Evolutionary conservation across 2,888 invertebrate genomes (phyloP).

Genomic region (Acleris cristana): DNA sequence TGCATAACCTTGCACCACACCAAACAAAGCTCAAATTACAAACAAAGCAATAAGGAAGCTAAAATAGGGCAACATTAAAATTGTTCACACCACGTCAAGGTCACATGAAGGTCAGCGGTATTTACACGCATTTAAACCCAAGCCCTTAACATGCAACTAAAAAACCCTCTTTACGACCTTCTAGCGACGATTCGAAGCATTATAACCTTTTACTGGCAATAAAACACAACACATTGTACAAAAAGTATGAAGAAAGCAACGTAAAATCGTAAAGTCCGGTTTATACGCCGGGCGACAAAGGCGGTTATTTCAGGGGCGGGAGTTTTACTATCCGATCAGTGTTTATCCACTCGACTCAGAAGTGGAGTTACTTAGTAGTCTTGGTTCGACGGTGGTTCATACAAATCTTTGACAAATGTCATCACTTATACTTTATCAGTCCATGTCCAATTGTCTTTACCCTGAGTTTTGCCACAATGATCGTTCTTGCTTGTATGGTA

Average conservation of each 20-base stretch:
- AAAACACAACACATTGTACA: slow-evolving; percentile 33
- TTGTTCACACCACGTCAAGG: not conserved
- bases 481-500: no score
- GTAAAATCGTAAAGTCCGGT: slow-evolving; percentile 17
- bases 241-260: slow-evolving; percentile 28
- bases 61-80: not conserved
- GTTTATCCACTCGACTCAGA: slow-evolving; percentile 12
- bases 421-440: not conserved
- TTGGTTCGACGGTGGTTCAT: not conserved
- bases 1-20: no score
- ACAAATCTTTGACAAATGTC: not conserved
- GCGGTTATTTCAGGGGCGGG: slow-evolving; percentile 23
- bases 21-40: not conserved
- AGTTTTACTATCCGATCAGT: slow-evolving; percentile 26
- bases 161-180: slow-evolving; percentile 22
- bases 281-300: slow-evolving; percentile 12
- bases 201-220: slow-evolving; percentile 30
- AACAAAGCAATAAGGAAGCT: not conserved
- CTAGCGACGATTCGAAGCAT: slow-evolving; percentile 17
- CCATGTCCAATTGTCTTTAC: no score
- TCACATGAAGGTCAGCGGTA: slow-evolving; percentile 6
- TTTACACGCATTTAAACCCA: slow-evolving; percentile 15
- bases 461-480: no score
- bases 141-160: slow-evolving; percentile 30
- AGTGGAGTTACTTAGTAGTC: slow-evolving; percentile 21